phyloP scores from a whole-genome alignment of 2,113 vertebrate genomes.

The Tichodroma muraria region DNA sequence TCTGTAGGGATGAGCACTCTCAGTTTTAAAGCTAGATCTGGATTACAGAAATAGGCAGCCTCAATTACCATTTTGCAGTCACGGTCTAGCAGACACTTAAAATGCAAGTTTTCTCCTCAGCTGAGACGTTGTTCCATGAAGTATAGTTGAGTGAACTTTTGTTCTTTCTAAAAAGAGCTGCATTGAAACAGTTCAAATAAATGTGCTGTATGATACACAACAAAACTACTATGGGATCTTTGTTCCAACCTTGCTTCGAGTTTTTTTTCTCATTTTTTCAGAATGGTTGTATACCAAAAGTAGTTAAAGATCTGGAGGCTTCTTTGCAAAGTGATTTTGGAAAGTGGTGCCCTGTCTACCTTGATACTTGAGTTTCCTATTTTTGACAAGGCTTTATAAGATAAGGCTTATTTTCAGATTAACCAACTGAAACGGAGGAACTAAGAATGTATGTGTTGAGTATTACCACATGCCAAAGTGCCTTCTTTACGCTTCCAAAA shows the following conservation, averaged over 20 bases:
- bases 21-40: neutral
- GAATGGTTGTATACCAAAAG: neutral
- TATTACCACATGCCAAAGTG: neutral
- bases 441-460: neutral
- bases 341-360: neutral
- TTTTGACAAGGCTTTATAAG: neutral
- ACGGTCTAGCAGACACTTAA: neutral
- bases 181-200: neutral
- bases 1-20: neutral
- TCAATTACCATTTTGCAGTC: neutral
- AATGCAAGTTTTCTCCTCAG: neutral
- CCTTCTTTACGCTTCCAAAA: neutral
- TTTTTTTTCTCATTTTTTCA: neutral
- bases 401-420: neutral
- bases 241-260: neutral
- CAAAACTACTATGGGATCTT: neutral
- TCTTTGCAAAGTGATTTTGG: neutral
- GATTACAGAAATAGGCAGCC: neutral
- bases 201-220: neutral
- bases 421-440: neutral
- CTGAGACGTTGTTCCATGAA: neutral
- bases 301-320: neutral
- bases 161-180: neutral
- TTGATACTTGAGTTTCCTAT: neutral
- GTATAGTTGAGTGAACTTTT: neutral